These are phyloP conservation scores for Falco concolor DNA, from an alignment of 2,797 vertebrate species.

Conservation along the genomic window DNA sequence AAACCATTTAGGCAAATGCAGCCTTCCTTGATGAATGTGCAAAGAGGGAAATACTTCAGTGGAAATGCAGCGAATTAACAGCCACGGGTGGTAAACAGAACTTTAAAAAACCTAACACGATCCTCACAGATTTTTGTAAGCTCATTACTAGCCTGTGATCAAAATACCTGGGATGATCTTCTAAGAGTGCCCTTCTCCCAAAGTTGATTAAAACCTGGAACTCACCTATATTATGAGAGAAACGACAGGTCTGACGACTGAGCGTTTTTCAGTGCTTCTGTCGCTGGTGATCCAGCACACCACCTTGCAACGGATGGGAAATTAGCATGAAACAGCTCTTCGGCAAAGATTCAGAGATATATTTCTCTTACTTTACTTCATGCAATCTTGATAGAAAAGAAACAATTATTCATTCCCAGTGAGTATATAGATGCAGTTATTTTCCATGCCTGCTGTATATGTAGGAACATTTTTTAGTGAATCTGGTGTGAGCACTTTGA, in stretches of 20 bases:
- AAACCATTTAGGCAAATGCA: neutral
- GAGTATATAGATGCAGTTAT: neutral
- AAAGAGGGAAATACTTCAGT: neutral
- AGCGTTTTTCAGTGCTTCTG: neutral
- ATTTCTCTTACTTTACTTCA: neutral
- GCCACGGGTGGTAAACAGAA: neutral
- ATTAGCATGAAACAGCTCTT: neutral
- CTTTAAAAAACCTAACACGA: neutral
- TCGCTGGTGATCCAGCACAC: neutral
- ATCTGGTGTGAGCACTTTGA: neutral
- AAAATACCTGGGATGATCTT: neutral
- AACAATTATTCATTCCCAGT: neutral
- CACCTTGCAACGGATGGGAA: neutral
- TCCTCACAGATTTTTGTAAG: neutral
- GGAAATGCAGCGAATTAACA: neutral
- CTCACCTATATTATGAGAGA: neutral
- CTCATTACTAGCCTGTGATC: neutral
- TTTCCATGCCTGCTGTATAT: neutral
- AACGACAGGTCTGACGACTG: neutral
- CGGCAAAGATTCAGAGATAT: neutral
- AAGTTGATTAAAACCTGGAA: neutral
- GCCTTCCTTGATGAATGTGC: neutral
- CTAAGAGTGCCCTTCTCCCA: neutral
- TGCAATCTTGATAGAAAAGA: neutral
- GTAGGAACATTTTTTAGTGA: neutral